Evolutionary conservation across 2,113 vertebrate genomes (phyloP), one percentile per base, ranked within the genome.

Genomic region (Brienomyrus brachyistius): DNA sequence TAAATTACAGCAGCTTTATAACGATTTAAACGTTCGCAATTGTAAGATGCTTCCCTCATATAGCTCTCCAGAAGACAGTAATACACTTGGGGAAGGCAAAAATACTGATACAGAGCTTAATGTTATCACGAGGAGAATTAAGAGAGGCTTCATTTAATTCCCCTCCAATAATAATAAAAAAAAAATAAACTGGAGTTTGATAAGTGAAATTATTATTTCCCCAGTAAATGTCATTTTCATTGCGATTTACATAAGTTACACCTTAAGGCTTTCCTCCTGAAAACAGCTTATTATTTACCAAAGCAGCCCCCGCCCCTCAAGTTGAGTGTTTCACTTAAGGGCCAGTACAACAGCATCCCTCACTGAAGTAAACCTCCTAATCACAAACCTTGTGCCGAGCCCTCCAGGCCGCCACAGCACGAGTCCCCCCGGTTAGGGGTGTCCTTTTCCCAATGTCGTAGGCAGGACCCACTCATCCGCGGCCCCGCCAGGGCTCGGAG

Each of bases 181-280:
- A 19, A 40, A 43, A 3, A 45, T n/a, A 8, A 84, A 48, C 19
- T 83, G 23, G 21, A 48, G 45, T 84, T n/a, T 84, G 82, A 84
- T 84, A 84, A 84, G 19, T 84, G 15, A 84, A 84, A 84, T 84
- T 48, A 83, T 48, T 21, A 84, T 84, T 84, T 84, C 48, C 82
- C 21, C 45, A 84, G 45, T 48, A 84, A 43, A 48, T 84, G 45
- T 47, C 17, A 45, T 47, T 83, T 83, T 84, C 82, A n/a, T 48
- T 19, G 45, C 0, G 21, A 84, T 84, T 84, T 84, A 48, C 82
- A 84, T 84, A 80, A 80, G 5, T 80, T 80, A 17, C 31, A 48
- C 45, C 40, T 84, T 45, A 47, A 48, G 45, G 82, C 82, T 84
- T 84, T 84, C 45, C 10, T 84, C 45, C 23, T 84, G 82, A 47